Evolutionary conservation across 1,140 invertebrate genomes (phyloP), one percentile per base, ranked within the genome.

Genomic region (Caligus rogercresseyi): DNA sequence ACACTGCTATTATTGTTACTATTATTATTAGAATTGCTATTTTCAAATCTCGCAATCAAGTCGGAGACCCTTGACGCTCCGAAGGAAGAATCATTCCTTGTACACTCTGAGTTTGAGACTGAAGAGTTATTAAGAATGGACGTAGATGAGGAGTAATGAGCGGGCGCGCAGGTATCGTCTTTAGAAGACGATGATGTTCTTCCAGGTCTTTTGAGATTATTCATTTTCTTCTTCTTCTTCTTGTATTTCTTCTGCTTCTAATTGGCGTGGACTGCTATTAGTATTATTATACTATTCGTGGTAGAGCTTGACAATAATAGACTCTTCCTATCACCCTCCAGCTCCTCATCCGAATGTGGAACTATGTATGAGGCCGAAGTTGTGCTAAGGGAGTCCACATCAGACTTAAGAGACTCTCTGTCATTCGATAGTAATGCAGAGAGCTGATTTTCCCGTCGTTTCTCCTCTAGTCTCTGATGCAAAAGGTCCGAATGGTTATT

Each of bases 1-100:
- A 56, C 54, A 56, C 54, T 56, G 19, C 20, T 2, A 3, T 20
- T 56, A 1, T 20, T 53, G 2, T 16, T 19, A 53, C 52, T 53
- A 20, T 4, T 53, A 19, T 53, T 53, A 16, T 53, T 53, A 2
- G 52, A 53, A 20, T 53, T 1, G 4, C 16, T 19, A 7, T 20
- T n/a, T 56, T 56, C 54, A 56, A 56, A 56, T 4, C 20, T 20
- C 4, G 54, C 54, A 56, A 56, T 56, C 20, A 56, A 56, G 14
- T 56, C 54, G 15, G 54, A 56, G 18, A 56, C 54, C 20, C 20
- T 56, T 56, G 54, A n/a, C 2, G 19, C 16, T 53, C 52, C 2
- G 52, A 19, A 20, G 52, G 52, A 53, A 3, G 2, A 16, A n/a
- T 56, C 19, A 21, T 25, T n/a, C 54, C 24, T 56, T 20, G 3